Base-by-base conservation (phyloP, 2,797 vertebrate genomes). In the Iguana delicatissima region DNA sequence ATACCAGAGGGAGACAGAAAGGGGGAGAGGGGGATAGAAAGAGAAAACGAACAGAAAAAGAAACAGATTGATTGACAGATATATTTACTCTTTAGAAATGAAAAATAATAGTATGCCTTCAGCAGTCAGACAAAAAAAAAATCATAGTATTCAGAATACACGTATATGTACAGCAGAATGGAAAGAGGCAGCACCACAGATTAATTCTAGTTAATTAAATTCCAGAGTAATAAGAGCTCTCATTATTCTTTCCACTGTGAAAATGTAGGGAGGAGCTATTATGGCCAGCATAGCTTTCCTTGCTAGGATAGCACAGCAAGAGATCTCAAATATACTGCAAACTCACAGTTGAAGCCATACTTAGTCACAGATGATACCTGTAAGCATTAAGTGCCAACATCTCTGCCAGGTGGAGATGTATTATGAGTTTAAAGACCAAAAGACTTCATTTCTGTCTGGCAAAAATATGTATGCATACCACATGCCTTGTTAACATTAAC, bases 201-300 rank as follows among this genome's bases (percentile, higher is more conserved):
- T 90, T 26, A 90, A 67, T 67, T 69, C 79, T 24, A 35, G 20
- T 57, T 91, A 91, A 93, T 86, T 88, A 85, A 87, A 79, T 88
- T 89, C 91, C 84, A 46, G 42, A 92, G 62, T 29, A 86, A 91
- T 22, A 6, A 85, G 1, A 2, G 35, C 81, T 92, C 86, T 92
- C 82, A 0, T 90, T 90, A 89, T 85, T 89, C 46, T 62, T 87
- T 67, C 50, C 38, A 69, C 12, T 69, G n/a, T 50, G 59, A 76
- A 79, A 90, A 26, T 7, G 16, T 32, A n/a, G 46, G 13, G 4
- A 32, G 74, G 52, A 73, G 77, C 29, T 77, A 83, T 50, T 50
- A 10, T 67, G 74, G 77, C 64, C 52, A 67, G 46, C 86, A 77
- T 57, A 42, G 26, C 62, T 85, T 0, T 38, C 76, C 42, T 32